A percentile compares a stretch with the other conserved stretches of the same genome.
Evolutionary conservation across 2,888 invertebrate species (phyloP).

Genomic region (Buathra laborator): DNA sequence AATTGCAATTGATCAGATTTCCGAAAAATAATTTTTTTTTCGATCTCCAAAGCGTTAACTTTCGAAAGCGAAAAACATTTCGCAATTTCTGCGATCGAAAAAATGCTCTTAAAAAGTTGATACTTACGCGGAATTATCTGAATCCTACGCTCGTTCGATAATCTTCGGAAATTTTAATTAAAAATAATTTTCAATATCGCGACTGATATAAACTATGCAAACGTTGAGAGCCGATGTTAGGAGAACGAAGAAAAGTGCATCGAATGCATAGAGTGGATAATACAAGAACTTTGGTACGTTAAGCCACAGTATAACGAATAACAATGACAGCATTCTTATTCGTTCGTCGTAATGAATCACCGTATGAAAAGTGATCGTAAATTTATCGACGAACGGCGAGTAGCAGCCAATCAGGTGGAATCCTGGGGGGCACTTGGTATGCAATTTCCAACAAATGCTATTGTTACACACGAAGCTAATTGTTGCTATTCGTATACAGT

Average conservation of each 20-base stretch:
- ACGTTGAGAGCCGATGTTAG: conserved; percentile 28
- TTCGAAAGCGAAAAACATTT: no score
- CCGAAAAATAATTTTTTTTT: no score
- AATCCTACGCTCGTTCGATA: background rate
- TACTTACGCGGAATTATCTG: conserved; percentile 7
- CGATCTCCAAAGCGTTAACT: no score
- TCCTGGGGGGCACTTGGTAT: conserved; percentile 7
- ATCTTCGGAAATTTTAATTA: background rate
- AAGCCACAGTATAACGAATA: conserved; percentile 20
- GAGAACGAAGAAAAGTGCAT: conserved; percentile 35
- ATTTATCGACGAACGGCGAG: conserved; percentile 12
- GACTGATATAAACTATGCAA: conserved; percentile 8
- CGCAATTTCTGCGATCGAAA: background rate
- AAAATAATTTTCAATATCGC: background rate
- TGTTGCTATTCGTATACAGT: background rate
- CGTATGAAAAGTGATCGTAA: conserved; percentile 22
- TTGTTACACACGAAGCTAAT: background rate
- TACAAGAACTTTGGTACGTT: conserved; percentile 16
- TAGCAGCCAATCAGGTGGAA: background rate
- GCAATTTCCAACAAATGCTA: conserved; percentile 17
- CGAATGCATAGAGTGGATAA: conserved; percentile 12
- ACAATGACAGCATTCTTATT: conserved; percentile 26
- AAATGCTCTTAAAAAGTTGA: background rate
- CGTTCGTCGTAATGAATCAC: conserved; percentile 37
- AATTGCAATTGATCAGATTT: background rate